Evolutionary conservation across 2,113 vertebrate species (phyloP).

Genomic region (Hiodon alosoides): DNA sequence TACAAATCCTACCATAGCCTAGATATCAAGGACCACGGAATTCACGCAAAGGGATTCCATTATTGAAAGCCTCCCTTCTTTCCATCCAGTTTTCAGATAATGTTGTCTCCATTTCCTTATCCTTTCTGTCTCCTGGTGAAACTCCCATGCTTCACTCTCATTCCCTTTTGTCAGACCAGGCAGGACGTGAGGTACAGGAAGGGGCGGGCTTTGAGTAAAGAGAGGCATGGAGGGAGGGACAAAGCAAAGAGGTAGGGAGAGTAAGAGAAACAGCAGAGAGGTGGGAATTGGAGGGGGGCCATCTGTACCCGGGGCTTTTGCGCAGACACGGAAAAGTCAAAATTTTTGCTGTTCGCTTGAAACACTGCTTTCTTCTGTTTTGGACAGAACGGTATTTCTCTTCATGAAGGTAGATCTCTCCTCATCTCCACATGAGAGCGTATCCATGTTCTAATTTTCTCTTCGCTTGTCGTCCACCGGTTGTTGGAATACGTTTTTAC

Average conservation of each 20-base stretch:
- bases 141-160: conserved; percentile 36
- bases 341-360: conserved; percentile 27
- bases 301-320: background rate
- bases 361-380: conserved; percentile 39
- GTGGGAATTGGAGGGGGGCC: conserved; percentile 40
- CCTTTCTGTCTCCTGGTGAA: conserved; percentile 16
- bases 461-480: conserved; percentile 40
- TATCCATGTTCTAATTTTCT: conserved; percentile 37
- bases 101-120: conserved; percentile 16
- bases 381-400: conserved; percentile 28
- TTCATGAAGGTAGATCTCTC: conserved; percentile 24
- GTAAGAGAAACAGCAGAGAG: conserved; percentile 35
- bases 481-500: conserved; percentile 45
- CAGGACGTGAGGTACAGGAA: conserved; percentile 23
- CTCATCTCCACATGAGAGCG: conserved; percentile 37
- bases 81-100: background rate
- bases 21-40: conserved; percentile 26
- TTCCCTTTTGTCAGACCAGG: conserved; percentile 8
- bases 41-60: conserved; percentile 11
- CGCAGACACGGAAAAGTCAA: background rate
- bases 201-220: conserved; percentile 16
- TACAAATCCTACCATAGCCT: conserved; percentile 9
- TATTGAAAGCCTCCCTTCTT: conserved; percentile 13
- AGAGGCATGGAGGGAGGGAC: conserved; percentile 11
- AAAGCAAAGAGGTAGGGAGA: conserved; percentile 39